These are phyloP conservation scores for Amphiduros pacificus DNA, from an alignment of 2,888 invertebrate species.

Conservation along the genomic window DNA sequence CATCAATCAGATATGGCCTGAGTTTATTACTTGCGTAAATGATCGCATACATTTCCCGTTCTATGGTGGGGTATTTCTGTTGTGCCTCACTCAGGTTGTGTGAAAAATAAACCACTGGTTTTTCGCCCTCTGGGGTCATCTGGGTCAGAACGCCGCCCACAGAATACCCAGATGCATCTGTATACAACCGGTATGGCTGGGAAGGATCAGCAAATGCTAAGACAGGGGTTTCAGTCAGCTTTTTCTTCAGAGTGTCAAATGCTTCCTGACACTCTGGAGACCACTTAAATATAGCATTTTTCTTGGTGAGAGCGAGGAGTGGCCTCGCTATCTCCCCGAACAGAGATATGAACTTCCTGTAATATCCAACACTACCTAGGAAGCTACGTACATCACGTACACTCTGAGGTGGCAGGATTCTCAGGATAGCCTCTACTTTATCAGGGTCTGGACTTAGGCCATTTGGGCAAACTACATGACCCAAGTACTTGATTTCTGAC, in stretches of 20 bases:
- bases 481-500: background rate
- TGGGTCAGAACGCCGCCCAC: background rate
- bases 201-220: background rate
- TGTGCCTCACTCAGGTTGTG: background rate
- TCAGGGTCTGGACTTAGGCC: background rate
- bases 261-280: background rate
- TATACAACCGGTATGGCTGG: background rate
- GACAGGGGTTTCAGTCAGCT: background rate
- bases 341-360: background rate
- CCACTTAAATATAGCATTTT: background rate
- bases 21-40: background rate
- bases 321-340: background rate
- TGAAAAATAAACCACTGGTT: background rate
- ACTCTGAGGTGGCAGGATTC: background rate
- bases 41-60: background rate
- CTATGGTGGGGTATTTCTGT: background rate
- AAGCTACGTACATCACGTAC: background rate
- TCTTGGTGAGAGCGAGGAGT: background rate
- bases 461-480: background rate
- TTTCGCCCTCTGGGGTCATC: background rate
- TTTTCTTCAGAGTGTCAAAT: background rate
- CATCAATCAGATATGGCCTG: background rate
- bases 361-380: background rate
- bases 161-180: background rate
- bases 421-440: background rate